These are phyloP conservation scores for Battus philenor DNA, from an alignment of 1,140 invertebrate genomes.

Conservation along the genomic window DNA sequence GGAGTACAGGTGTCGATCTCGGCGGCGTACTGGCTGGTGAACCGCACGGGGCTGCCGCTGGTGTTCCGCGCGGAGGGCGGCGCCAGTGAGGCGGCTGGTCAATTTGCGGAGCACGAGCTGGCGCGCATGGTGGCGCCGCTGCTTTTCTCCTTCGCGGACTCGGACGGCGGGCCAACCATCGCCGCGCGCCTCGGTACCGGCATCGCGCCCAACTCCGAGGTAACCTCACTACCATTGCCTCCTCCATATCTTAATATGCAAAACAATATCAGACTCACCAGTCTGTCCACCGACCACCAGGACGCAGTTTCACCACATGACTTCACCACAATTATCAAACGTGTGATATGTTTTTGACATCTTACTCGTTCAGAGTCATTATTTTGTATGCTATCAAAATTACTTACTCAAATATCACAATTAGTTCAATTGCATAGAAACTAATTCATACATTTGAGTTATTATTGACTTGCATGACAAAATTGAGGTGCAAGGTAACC, in stretches of 20 bases:
- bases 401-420: too few relatives aligned
- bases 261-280: too few relatives aligned
- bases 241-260: background rate
- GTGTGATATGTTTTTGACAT: too few relatives aligned
- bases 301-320: too few relatives aligned
- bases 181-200: constrained; percentile 84
- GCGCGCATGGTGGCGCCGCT: constrained; percentile 95
- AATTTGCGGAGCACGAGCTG: constrained; percentile 95
- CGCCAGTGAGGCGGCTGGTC: constrained; percentile 88
- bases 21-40: constrained; percentile 96
- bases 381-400: too few relatives aligned
- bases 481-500: too few relatives aligned
- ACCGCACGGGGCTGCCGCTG: constrained; percentile 95
- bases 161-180: constrained; percentile 83
- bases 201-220: constrained; percentile 80
- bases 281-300: too few relatives aligned
- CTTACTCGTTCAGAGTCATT: too few relatives aligned
- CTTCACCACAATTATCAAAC: too few relatives aligned
- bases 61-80: constrained; percentile 94
- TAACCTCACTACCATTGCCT: constrained; percentile 13
- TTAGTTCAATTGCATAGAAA: too few relatives aligned
- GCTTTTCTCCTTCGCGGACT: constrained; percentile 94
- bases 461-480: too few relatives aligned
- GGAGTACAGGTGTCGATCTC: constrained; percentile 88
- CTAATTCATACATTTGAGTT: too few relatives aligned